These are phyloP conservation scores for Zapus hudsonius DNA, from an alignment of 2,113 vertebrate genomes.

Conservation along the genomic window DNA sequence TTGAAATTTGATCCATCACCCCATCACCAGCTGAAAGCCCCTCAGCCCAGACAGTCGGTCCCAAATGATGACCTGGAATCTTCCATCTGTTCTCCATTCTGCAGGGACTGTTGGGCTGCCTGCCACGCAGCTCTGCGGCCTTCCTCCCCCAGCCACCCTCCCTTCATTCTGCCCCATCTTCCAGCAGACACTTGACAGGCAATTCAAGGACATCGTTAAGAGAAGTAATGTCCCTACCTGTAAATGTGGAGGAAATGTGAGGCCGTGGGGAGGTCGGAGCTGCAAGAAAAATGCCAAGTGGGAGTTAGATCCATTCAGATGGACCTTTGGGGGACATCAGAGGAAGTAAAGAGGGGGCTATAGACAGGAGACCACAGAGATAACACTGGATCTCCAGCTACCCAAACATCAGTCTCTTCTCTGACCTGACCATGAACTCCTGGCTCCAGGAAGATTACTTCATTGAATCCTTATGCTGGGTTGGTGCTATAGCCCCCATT, in stretches of 20 bases:
- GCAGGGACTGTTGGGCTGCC: background rate
- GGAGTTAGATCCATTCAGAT: constrained; percentile 81
- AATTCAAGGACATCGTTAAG: background rate
- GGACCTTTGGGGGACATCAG: constrained; percentile 62
- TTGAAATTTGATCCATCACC: constrained; percentile 2
- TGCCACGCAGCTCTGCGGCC: fast-evolving
- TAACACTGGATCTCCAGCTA: background rate
- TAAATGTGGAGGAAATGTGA: constrained; percentile 80
- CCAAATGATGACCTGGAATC: background rate
- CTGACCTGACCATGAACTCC: background rate
- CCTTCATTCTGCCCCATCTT: background rate
- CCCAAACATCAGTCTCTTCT: background rate
- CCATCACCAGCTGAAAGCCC: background rate
- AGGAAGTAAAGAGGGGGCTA: background rate
- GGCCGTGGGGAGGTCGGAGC: constrained; percentile 81
- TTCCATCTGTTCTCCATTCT: constrained; percentile 41
- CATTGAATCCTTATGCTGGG: background rate
- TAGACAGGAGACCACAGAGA: background rate
- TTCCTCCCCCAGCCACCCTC: background rate
- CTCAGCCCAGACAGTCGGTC: background rate
- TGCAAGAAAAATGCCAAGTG: constrained; percentile 77
- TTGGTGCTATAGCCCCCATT: background rate
- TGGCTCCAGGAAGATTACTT: background rate
- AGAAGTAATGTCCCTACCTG: constrained; percentile 73
- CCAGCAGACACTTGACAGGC: background rate